Base-by-base conservation (phyloP, 2,888 invertebrate species). In the Lysandra coridon region DNA sequence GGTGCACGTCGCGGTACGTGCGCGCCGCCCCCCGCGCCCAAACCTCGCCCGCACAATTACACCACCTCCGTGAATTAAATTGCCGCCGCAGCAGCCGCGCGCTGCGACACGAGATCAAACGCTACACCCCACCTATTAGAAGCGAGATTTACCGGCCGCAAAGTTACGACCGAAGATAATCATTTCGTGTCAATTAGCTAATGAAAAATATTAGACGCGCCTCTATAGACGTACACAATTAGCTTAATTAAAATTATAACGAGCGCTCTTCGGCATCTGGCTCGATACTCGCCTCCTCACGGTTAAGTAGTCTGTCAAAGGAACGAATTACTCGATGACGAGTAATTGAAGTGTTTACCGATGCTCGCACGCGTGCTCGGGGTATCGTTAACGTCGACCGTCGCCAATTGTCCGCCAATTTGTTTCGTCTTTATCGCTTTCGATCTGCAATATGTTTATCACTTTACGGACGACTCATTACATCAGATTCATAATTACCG, bases 151-250 rank as follows among this genome's bases (percentile, higher is more conserved):
- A 88, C 88, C 88, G 87, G 86, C 87, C 85, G 86, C 86, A 85
- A 90, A 92, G 88, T 91, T 92, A 92, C 90, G 89, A 90, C 88
- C 85, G 89, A 87, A 90, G 90, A 93, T 93, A 91, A 93, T 92
- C 88, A 91, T 93, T 91, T 88, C 88, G 88, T 90, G 90, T 93
- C 94, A 94, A 94, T 94, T 94, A 94, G 94, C 93, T 94, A 94
- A 94, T 94, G 94, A 93, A 94, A 93, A 92, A 92, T 93, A 88
- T 88, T 92, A 92, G 91, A 91, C 91, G 88, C 90, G 83, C 84
- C 10, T 44, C 74, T 74, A 44, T 44, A 74, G 74, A 74, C 86
- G 85, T 86, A 89, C 88, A 88, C 87, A 87, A 87, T 87, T 85
- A 86, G 85, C 85, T 87, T 91, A 91, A 93, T 93, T 92, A 90